Conservation (phyloP, 2,888 invertebrate species). For the Prostheceraeus crozeri region DNA sequence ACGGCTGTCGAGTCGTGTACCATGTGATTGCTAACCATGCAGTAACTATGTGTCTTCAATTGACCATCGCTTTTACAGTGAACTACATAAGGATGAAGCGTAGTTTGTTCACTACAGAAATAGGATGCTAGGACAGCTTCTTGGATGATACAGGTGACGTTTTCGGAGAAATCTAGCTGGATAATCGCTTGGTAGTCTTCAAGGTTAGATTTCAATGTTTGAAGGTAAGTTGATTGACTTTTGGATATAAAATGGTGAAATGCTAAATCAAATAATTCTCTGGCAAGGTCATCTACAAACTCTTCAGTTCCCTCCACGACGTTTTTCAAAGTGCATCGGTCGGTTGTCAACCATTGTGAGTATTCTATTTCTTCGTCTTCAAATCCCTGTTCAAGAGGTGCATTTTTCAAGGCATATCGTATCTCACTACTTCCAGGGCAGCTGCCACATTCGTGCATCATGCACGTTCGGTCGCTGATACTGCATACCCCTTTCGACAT, state of each 20-base stretch:
- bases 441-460: not conserved
- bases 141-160: slow-evolving; percentile 9
- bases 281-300: not conserved
- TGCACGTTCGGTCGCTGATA: not conserved
- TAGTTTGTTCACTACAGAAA: not conserved
- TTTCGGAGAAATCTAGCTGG: slow-evolving; percentile 17
- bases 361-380: slow-evolving; percentile 3
- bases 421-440: not conserved
- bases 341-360: slow-evolving; percentile 3
- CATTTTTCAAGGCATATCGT: not conserved
- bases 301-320: not conserved
- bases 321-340: not conserved
- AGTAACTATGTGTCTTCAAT: no score
- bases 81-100: slow-evolving; percentile 16
- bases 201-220: not conserved
- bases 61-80: no score
- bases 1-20: not conserved
- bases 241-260: slow-evolving; percentile 9
- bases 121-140: slow-evolving; percentile 1
- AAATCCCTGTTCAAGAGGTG: not conserved
- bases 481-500: not conserved
- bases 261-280: not conserved
- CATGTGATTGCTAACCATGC: slow-evolving; percentile 18
- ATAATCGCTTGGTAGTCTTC: not conserved
- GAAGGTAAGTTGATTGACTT: not conserved